A percentile compares a stretch with the other conserved stretches of the same genome.
Conservation (phyloP, 1,140 invertebrate genomes). For the Drepana arcuata region DNA sequence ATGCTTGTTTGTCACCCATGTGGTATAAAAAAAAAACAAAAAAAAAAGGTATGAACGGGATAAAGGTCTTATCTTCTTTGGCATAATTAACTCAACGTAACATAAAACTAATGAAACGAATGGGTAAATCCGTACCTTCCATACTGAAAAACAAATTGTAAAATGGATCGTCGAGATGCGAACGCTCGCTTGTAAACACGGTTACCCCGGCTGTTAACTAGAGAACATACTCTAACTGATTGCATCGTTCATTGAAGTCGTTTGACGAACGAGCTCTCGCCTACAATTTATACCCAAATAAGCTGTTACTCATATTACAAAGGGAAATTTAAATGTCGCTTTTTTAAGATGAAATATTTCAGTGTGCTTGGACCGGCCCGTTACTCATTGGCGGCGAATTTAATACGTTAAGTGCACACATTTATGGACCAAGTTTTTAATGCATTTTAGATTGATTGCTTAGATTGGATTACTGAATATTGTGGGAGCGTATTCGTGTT, state of each 20-base stretch:
- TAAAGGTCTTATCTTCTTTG: no score
- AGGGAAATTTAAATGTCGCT: slow-evolving; percentile 55
- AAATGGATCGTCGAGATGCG: neutral
- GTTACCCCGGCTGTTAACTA: slow-evolving; percentile 29
- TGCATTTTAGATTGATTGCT: slow-evolving; percentile 28
- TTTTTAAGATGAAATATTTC: slow-evolving; percentile 59
- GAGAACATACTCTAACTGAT: slow-evolving; percentile 54
- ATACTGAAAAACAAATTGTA: no score
- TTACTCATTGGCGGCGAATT: slow-evolving; percentile 50
- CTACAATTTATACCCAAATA: slow-evolving; percentile 47
- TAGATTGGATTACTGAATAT: slow-evolving; percentile 22
- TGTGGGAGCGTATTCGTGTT: no score
- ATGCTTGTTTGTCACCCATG: no score
- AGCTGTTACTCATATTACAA: slow-evolving; percentile 52
- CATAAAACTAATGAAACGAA: no score
- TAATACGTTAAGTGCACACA: slow-evolving; percentile 57
- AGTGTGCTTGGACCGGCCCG: slow-evolving; percentile 17
- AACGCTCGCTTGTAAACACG: slow-evolving; percentile 19
- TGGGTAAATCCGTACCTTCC: no score
- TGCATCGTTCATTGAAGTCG: slow-evolving; percentile 42
- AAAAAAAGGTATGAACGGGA: no score
- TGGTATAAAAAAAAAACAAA: no score
- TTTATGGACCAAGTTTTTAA: slow-evolving; percentile 36
- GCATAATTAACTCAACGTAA: no score
- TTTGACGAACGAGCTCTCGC: slow-evolving; percentile 36